Base-by-base conservation (phyloP, 2,888 invertebrate genomes). In the Aradus depressus region DNA sequence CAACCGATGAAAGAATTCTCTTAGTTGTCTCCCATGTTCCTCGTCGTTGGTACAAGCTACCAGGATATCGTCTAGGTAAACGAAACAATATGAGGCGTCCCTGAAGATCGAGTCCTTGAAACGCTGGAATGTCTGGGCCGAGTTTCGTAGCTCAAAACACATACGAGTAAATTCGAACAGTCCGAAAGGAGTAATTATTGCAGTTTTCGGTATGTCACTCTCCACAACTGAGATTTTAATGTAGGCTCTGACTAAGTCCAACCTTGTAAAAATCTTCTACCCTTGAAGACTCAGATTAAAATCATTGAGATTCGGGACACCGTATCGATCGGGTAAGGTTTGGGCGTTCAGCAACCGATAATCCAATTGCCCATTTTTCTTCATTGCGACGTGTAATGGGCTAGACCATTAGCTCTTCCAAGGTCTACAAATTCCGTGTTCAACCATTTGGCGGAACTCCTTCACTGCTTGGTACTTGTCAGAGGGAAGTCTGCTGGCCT, bases 241-340 rank as follows among this genome's bases (percentile, higher is more conserved):
- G 37, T 53, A 72, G 0, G 66, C 66, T 16, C 60, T 47, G 4
- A 58, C 56, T 16, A 67, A 56, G 56, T 67, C 66, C 2, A 67
- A 53, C 10, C 52, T 60, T 3, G 62, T 60, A 49, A 65, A 65
- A 16, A 64, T 49, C 2, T 41, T 60, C 12, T 59, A 59, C 1
- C 61, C 62, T 12, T 44, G 19, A 2, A 66, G 41, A 4, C 51
- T 32, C 4, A 56, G 47, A 3, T 56, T 25, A 41, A 62, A 60
- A 42, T 66, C 64, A 5, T 63, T 60, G 2, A 67, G 58, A 31
- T 62, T 60, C 1, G 62, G 61, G 4, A 63, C 50, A 1, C 63
- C 63, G 38, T 64, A 63, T 6, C 57, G 21, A 50, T 66, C 64
- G 0, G 62, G 60, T n/a, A n/a, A n/a, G n/a, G n/a, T n/a, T n/a